These are phyloP conservation scores for Atrina japonica DNA, from an alignment of 2,888 invertebrate genomes.

Conservation along the genomic window DNA sequence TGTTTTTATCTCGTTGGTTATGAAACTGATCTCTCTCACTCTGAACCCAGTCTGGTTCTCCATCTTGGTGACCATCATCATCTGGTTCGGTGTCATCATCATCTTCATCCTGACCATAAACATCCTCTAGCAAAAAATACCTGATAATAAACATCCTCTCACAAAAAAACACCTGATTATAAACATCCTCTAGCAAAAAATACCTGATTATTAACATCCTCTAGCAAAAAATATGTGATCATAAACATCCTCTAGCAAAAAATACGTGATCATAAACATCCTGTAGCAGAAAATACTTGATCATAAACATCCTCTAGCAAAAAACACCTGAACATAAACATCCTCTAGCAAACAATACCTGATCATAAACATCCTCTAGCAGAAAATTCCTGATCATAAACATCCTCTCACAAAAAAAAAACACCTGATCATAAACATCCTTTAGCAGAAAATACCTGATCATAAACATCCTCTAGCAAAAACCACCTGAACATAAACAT, in stretches of 20 bases:
- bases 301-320: no score
- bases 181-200: neutral
- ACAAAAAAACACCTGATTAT: neutral
- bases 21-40: constrained; percentile 95
- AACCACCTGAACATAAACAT: neutral
- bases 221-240: neutral
- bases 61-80: constrained; percentile 58
- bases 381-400: no score
- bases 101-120: constrained; percentile 68
- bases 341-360: no score
- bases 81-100: constrained; percentile 66
- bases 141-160: neutral
- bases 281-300: neutral
- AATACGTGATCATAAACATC: neutral
- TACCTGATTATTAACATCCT: neutral
- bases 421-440: constrained; percentile 69
- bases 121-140: constrained; percentile 79
- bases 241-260: neutral
- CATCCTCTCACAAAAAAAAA: no score
- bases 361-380: no score
- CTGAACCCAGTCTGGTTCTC: constrained; percentile 96
- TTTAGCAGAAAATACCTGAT: constrained; percentile 78
- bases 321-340: no score
- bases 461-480: neutral
- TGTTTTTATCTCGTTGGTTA: constrained; percentile 89